Evolutionary conservation across 2,888 invertebrate genomes (phyloP).

Genomic region (Phyllotreta cruciferae): DNA sequence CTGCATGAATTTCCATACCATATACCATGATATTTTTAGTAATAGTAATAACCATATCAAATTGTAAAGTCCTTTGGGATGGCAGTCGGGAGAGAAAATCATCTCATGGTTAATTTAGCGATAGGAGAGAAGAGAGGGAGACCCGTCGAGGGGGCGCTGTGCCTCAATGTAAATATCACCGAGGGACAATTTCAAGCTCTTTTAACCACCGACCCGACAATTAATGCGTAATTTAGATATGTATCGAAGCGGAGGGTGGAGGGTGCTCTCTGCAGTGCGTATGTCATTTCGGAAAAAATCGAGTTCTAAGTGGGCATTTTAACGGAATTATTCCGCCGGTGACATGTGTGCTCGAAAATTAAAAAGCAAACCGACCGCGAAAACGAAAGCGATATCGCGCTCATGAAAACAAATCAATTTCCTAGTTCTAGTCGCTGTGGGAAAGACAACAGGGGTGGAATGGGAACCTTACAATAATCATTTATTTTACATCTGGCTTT

Average conservation of each 20-base stretch:
- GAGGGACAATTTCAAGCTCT: constrained; percentile 62
- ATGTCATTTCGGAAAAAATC: constrained; percentile 27
- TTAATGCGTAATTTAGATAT: constrained; percentile 61
- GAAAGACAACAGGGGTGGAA: neutral
- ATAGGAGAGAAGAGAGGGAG: constrained; percentile 42
- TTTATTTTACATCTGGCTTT: too few relatives aligned
- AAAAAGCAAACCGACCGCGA: constrained; percentile 33
- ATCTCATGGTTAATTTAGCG: constrained; percentile 60
- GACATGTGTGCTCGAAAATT: constrained; percentile 33
- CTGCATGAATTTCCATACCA: constrained; percentile 47
- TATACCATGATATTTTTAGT: constrained; percentile 41
- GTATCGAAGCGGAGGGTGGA: constrained; percentile 50
- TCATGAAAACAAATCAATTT: constrained; percentile 30
- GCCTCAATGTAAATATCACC: constrained; percentile 56
- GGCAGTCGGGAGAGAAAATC: constrained; percentile 40
- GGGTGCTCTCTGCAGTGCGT: constrained; percentile 20
- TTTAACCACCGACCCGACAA: constrained; percentile 61
- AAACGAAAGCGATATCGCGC: constrained; percentile 21
- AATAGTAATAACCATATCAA: constrained; percentile 49
- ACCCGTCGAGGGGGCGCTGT: constrained; percentile 47
- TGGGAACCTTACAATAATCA: neutral
- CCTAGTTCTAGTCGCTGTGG: constrained; percentile 11
- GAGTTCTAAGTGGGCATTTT: constrained; percentile 33
- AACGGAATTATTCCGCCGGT: constrained; percentile 5
- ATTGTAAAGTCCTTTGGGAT: constrained; percentile 45